A percentile compares a stretch with the other conserved stretches of the same genome.
Evolutionary conservation across 2,888 invertebrate species (phyloP).

Genomic region (Cabera pusaria): DNA sequence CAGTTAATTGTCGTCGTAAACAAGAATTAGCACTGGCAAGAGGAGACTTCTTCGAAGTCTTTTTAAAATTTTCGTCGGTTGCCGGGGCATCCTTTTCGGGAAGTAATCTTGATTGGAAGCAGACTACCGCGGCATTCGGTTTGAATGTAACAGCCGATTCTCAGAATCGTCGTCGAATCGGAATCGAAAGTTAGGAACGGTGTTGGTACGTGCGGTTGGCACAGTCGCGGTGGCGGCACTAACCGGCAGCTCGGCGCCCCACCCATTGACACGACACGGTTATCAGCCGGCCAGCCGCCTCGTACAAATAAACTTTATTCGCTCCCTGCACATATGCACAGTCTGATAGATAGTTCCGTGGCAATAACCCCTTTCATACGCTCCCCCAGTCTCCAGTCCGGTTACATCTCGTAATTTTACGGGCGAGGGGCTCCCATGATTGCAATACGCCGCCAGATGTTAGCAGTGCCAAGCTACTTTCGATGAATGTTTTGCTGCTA

Average conservation of each 20-base stretch:
- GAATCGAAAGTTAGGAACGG: conserved; percentile 38
- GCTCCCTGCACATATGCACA: conserved; percentile 72
- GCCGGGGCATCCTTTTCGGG: conserved; percentile 67
- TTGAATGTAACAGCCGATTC: conserved; percentile 29
- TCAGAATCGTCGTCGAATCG: conserved; percentile 35
- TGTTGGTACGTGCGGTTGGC: conserved; percentile 46
- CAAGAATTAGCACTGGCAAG: conserved; percentile 71
- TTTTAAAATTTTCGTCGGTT: conserved; percentile 71
- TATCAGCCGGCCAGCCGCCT: conserved; percentile 70
- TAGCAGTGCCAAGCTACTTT: conserved; percentile 29
- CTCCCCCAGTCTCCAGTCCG: conserved; percentile 61
- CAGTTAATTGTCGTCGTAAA: conserved; percentile 74
- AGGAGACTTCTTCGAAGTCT: conserved; percentile 64
- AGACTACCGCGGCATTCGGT: conserved; percentile 26
- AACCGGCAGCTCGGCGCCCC: conserved; percentile 62
- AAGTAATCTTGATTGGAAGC: conserved; percentile 24
- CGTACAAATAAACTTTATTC: conserved; percentile 81
- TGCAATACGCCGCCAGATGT: conserved; percentile 52
- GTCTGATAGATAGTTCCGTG: conserved; percentile 67
- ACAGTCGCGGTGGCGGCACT: conserved; percentile 63
- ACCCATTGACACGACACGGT: conserved; percentile 69
- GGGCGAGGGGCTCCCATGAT: conserved; percentile 70
- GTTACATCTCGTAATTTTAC: conserved; percentile 74
- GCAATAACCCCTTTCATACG: conserved; percentile 79
- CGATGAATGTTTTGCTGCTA: conserved; percentile 31